Percentiles rank a stretch among this genome's conserved stretches.
Conservation (phyloP, 2,113 vertebrate species). For the Indicator indicator region DNA sequence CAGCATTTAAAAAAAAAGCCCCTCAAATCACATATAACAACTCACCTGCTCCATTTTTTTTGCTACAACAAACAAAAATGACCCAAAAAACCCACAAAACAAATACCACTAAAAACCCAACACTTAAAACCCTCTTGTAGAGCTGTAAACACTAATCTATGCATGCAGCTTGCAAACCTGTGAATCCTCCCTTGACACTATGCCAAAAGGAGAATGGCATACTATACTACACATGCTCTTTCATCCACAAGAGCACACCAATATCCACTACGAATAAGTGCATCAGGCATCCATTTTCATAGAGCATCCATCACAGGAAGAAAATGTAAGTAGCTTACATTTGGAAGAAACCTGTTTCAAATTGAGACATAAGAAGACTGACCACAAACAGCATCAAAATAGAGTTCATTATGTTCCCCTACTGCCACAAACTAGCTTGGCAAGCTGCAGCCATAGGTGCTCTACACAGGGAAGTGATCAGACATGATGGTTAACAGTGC, state of each 20-base stretch:
- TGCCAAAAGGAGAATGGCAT: background rate
- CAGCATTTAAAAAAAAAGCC: background rate
- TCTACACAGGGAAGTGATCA: rapidly evolving
- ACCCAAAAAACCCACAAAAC: background rate
- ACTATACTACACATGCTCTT: background rate
- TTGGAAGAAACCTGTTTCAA: background rate
- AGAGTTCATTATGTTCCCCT: background rate
- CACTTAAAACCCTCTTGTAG: background rate
- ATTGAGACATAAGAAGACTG: background rate
- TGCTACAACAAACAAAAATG: background rate
- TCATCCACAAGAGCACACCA: background rate
- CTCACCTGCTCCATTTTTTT: background rate
- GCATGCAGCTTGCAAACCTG: background rate
- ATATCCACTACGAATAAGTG: background rate
- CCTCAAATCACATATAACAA: background rate
- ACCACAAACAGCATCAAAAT: background rate
- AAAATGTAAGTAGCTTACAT: background rate
- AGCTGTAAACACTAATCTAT: background rate
- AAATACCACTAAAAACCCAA: background rate
- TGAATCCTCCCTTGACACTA: background rate
- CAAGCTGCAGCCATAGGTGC: background rate
- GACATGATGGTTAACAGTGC: background rate
- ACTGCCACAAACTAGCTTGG: background rate
- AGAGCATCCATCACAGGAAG: background rate
- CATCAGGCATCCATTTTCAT: background rate